These are phyloP conservation scores for Andricus curvator DNA, from an alignment of 2,888 invertebrate species.

Conservation along the genomic window DNA sequence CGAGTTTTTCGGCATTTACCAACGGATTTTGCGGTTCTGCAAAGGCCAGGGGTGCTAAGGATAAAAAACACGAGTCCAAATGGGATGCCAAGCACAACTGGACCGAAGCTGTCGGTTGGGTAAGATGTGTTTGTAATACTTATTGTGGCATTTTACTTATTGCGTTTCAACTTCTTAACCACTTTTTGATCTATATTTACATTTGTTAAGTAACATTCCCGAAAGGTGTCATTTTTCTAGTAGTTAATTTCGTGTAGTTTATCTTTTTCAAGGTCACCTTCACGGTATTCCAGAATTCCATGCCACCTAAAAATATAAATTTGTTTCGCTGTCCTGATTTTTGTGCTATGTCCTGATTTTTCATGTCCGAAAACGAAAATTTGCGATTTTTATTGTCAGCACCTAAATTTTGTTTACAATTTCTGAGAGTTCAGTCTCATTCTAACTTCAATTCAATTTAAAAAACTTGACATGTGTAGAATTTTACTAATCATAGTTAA, in stretches of 20 bases:
- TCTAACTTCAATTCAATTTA: no score
- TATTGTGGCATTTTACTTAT: not conserved
- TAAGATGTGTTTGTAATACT: conserved; percentile 51
- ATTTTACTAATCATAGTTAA: no score
- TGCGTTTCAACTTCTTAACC: not conserved
- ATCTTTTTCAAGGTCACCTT: not conserved
- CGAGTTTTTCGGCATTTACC: conserved; percentile 57
- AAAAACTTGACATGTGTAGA: no score
- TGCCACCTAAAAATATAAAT: no score
- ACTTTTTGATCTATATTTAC: not conserved
- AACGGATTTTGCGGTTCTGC: conserved; percentile 62
- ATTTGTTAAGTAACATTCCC: not conserved
- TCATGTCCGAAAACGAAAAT: no score
- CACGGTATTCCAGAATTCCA: not conserved
- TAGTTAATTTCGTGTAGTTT: not conserved
- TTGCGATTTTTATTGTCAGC: no score
- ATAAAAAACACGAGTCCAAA: conserved; percentile 61
- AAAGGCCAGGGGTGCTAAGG: conserved; percentile 61
- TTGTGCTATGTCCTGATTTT: no score
- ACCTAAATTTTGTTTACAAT: no score
- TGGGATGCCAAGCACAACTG: conserved; percentile 70
- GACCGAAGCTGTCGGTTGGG: conserved; percentile 74
- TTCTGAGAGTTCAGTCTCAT: no score
- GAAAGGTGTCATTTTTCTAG: not conserved
- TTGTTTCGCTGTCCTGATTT: not conserved